These are phyloP conservation scores for Ctena decussata DNA, from an alignment of 2,888 invertebrate genomes.

Conservation along the genomic window DNA sequence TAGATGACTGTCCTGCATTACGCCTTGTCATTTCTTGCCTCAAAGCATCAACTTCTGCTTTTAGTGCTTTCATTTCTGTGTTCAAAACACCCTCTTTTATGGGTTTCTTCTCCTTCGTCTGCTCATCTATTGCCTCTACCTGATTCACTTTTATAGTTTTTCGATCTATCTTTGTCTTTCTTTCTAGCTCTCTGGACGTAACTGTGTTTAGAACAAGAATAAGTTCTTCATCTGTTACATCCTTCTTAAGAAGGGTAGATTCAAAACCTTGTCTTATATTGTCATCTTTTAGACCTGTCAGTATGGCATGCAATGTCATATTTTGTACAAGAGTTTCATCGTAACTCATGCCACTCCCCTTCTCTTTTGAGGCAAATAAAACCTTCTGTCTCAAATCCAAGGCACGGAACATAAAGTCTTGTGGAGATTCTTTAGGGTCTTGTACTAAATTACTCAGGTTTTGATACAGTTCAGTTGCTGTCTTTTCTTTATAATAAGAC, in stretches of 20 bases:
- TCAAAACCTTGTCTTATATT: not conserved
- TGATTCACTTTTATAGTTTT: not conserved
- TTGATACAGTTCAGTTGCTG: slow-evolving; percentile 37
- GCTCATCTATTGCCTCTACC: not conserved
- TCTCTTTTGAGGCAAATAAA: slow-evolving; percentile 1
- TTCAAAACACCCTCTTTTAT: not conserved
- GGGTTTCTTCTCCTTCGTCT: not conserved
- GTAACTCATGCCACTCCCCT: not conserved
- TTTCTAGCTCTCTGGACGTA: not conserved
- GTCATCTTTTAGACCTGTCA: not conserved
- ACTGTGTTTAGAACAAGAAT: not conserved
- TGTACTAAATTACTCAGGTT: not conserved
- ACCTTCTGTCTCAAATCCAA: slow-evolving; percentile 26
- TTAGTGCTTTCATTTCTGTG: not conserved
- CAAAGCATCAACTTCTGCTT: not conserved
- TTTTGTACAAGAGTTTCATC: not conserved
- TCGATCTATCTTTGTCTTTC: not conserved
- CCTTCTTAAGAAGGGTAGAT: not conserved
- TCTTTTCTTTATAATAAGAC: slow-evolving; percentile 6
- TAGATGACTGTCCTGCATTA: not conserved
- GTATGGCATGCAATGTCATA: not conserved
- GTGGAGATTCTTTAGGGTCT: not conserved
- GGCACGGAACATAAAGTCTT: slow-evolving; percentile 2
- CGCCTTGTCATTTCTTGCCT: not conserved
- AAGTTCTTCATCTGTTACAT: not conserved